Evolutionary conservation across 2,113 vertebrate genomes (phyloP).

Genomic region (Petrocephalus zakoni): DNA sequence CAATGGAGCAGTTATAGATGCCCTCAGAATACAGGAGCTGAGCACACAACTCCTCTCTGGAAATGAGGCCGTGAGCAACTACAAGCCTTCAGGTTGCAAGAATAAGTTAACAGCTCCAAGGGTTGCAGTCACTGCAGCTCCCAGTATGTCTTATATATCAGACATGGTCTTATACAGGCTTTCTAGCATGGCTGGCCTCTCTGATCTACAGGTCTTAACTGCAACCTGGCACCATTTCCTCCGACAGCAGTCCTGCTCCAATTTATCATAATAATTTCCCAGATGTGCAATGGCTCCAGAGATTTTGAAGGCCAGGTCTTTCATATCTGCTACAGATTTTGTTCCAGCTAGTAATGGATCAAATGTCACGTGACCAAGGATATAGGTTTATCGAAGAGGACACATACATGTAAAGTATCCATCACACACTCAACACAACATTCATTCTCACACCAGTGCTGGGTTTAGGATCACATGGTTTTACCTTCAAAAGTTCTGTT

Average conservation of each 20-base stretch:
- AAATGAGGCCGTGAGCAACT: neutral
- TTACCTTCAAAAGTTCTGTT: slow-evolving; percentile 95
- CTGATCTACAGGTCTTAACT: neutral
- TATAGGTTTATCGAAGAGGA: neutral
- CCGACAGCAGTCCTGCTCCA: neutral
- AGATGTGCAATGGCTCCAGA: slow-evolving; percentile 11
- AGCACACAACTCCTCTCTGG: neutral
- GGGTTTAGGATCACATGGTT: neutral
- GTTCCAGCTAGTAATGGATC: neutral
- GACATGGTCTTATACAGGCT: neutral
- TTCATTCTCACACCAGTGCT: neutral
- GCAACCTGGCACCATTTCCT: neutral
- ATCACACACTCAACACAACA: neutral
- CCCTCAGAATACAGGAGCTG: neutral
- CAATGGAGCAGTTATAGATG: neutral
- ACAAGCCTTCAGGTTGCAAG: neutral
- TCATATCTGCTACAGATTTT: neutral
- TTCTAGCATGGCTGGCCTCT: neutral
- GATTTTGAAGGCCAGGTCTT: neutral
- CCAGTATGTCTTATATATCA: neutral
- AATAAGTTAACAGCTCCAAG: neutral
- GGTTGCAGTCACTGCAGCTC: neutral
- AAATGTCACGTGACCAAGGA: slow-evolving; percentile 19
- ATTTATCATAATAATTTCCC: slow-evolving; percentile 23
- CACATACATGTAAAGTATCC: neutral